Evolutionary conservation across 2,113 vertebrate genomes (phyloP), one percentile per base, ranked within the genome.

Genomic region (Siphamia tubifer): DNA sequence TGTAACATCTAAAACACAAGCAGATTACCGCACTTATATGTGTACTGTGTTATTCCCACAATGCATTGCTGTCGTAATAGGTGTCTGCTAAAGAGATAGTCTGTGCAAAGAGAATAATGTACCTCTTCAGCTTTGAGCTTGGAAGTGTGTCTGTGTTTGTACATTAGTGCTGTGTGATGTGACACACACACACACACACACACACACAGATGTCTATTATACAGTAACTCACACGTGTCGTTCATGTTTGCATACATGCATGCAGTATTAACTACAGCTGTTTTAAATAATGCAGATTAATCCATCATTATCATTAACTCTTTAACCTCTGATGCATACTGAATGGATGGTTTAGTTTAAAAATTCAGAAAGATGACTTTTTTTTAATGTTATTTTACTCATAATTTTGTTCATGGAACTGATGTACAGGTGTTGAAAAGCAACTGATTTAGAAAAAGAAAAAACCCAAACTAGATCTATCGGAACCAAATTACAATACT

Each of bases 211-310:
- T 54, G 53, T 25, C 45, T 27, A 43, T 65, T 43, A 53, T 35
- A 48, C 38, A 28, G 1, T 47, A 54, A 64, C 68, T 40, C 52
- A 63, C 75, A 63, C 67, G 42, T 24, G 17, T 49, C 34, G 64
- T 13, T 34, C 47, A 11, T 24, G 19, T 12, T 20, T 70, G 56
- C 39, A 27, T 64, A 55, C 63, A 48, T 24, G 9, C 35, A 64
- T 63, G 47, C 32, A 31, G 19, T 27, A 12, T 35, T 36, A 6
- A n/a, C n/a, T n/a, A n/a, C n/a, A n/a, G n/a, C n/a, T n/a, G n/a
- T n/a, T n/a, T n/a, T n/a, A n/a, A n/a, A n/a, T n/a, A n/a, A n/a
- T n/a, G n/a, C n/a, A n/a, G n/a, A n/a, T n/a, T n/a, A n/a, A n/a
- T n/a, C n/a, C n/a, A n/a, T n/a, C n/a, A n/a, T n/a, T n/a, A n/a